Base-by-base conservation (phyloP, 2,797 vertebrate genomes). In the Arrhamphus sclerolepis region DNA sequence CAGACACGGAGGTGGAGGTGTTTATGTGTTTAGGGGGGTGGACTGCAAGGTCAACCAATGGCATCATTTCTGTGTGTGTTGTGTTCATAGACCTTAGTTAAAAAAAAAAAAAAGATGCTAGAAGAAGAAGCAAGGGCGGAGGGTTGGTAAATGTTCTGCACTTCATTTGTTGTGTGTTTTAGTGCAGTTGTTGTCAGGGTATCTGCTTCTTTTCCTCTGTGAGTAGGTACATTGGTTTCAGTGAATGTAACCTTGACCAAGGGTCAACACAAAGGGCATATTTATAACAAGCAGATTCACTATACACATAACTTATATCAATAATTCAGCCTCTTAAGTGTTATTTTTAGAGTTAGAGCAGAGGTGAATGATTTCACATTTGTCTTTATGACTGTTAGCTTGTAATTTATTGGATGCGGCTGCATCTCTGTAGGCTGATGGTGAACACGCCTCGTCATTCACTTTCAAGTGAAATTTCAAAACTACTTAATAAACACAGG, bases 291-390 rank as follows among this genome's bases (percentile, higher is more conserved):
- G 72, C 43, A 8, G 63, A 75, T 80, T 59, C 75, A 70, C 62
- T 43, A 57, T 85, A 85, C 80, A 81, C 85, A 82, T 84, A 75
- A 78, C 82, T 78, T 49, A 75, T 69, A 81, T 87, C 81, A 87
- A 87, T 87, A 84, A 85, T 88, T 86, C 84, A 85, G 66, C 64
- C 38, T 68, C 74, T 86, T 87, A 80, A 84, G 84, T 78, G 85
- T 82, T 75, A 84, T 86, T 80, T 85, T 83, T 58, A 66, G 51
- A 57, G 75, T 73, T 77, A 85, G 58, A 80, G 61, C 68, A 70
- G 55, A 63, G 11, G 72, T 50, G 62, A 63, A 78, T 66, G 54
- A 61, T 77, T 71, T 75, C 77, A 72, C 75, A 63, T 22, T 34
- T 2, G 26, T 34, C 62, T 28, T 24, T 7, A 0, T 61, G 55